These are phyloP conservation scores for Hoplodrina ambigua DNA, from an alignment of 2,888 invertebrate species.

Conservation along the genomic window DNA sequence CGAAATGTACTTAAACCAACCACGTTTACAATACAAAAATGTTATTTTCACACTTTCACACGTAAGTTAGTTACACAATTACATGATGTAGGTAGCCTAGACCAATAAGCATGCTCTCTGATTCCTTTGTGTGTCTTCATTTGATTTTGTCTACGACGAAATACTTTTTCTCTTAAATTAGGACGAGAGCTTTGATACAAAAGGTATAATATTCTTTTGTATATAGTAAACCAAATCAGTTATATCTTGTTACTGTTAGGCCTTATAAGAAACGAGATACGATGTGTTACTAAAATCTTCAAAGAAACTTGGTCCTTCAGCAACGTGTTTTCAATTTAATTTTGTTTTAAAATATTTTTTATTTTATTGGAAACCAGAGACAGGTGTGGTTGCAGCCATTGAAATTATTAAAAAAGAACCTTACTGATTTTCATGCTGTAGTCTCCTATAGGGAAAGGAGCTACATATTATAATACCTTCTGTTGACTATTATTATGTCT, in stretches of 20 bases:
- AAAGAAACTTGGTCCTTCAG: neutral
- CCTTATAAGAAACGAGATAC: constrained; percentile 40
- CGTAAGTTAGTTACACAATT: constrained; percentile 1
- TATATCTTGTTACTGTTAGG: constrained; percentile 37
- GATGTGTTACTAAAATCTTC: constrained; percentile 6
- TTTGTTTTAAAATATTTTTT: neutral
- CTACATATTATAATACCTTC: too few relatives aligned
- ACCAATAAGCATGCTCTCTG: constrained; percentile 13
- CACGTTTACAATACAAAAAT: neutral
- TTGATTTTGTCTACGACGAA: constrained; percentile 23
- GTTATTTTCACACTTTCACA: neutral
- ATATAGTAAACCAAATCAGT: constrained; percentile 25
- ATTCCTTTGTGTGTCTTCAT: constrained; percentile 33
- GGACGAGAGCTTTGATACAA: constrained; percentile 16
- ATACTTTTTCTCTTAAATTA: constrained; percentile 34
- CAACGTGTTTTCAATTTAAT: neutral
- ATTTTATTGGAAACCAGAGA: too few relatives aligned
- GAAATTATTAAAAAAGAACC: too few relatives aligned
- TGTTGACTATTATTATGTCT: too few relatives aligned
- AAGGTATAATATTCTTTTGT: constrained; percentile 41
- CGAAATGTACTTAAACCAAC: neutral
- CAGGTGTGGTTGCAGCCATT: too few relatives aligned
- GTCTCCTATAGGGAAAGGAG: too few relatives aligned
- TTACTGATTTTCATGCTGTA: too few relatives aligned
- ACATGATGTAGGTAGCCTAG: neutral